Conservation (phyloP, 2,113 vertebrate genomes). For the Smithornis capensis region DNA sequence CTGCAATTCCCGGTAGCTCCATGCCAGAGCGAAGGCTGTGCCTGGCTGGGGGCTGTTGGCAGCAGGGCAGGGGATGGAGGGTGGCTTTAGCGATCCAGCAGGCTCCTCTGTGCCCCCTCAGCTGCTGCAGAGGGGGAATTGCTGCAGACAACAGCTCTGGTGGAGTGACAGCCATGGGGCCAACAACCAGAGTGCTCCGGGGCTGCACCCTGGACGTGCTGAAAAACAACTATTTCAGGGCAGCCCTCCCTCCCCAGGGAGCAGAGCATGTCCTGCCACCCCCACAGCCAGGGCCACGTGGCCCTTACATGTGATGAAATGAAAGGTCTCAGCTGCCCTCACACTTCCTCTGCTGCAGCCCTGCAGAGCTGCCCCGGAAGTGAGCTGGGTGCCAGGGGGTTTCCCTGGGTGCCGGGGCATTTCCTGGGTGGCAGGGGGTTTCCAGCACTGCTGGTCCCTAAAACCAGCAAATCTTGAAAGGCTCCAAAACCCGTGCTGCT, state of each 20-base stretch:
- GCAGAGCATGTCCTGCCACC: rapidly evolving
- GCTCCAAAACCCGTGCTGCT: not conserved
- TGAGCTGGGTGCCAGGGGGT: not conserved
- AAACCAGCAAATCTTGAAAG: not conserved
- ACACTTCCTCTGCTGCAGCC: rapidly evolving
- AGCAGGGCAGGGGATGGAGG: not conserved
- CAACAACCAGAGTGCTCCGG: not conserved
- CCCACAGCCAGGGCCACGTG: not conserved
- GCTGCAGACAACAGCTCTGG: not conserved
- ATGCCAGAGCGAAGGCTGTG: not conserved
- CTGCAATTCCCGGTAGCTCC: not conserved
- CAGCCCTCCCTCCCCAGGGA: not conserved
- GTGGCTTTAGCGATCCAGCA: not conserved
- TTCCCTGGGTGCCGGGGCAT: not conserved
- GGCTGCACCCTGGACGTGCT: rapidly evolving
- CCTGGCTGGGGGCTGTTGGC: not conserved
- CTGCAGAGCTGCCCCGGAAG: not conserved
- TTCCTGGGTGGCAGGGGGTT: not conserved
- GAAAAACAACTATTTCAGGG: rapidly evolving
- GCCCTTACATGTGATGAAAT: rapidly evolving
- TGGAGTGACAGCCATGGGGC: rapidly evolving
- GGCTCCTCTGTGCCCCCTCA: not conserved
- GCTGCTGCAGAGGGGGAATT: not conserved
- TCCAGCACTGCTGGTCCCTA: not conserved
- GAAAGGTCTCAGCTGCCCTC: not conserved